These are phyloP conservation scores for Sturmia bella DNA, from an alignment of 2,888 invertebrate species.

Conservation along the genomic window DNA sequence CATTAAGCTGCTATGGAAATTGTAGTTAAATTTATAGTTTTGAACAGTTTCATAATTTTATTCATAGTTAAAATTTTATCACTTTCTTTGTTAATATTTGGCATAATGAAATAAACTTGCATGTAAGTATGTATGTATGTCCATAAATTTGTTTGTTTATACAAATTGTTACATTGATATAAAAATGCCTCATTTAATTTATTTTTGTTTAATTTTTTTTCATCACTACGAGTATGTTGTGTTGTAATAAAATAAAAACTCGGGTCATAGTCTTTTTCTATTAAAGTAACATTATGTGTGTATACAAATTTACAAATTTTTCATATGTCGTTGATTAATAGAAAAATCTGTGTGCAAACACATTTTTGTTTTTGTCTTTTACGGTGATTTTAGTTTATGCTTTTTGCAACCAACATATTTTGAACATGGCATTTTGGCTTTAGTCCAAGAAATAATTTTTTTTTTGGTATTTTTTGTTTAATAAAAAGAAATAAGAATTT, in stretches of 20 bases:
- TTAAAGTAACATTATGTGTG: too few species aligned
- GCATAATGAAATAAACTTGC: not conserved
- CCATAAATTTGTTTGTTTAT: too few species aligned
- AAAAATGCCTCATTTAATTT: too few species aligned
- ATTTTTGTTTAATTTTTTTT: too few species aligned
- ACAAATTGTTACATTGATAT: too few species aligned
- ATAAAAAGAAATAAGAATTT: constrained; percentile 21
- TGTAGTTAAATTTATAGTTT: not conserved
- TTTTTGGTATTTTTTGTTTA: too few species aligned
- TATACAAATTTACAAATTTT: too few species aligned
- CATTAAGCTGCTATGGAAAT: not conserved
- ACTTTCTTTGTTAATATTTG: constrained; percentile 20
- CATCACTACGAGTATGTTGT: too few species aligned
- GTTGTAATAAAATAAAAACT: too few species aligned
- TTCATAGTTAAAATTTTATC: constrained; percentile 42
- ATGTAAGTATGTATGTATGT: not conserved
- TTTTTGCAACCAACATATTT: constrained; percentile 60
- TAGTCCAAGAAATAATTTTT: constrained; percentile 69
- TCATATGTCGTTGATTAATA: constrained; percentile 31
- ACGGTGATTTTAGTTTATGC: constrained; percentile 6
- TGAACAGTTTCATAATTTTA: constrained; percentile 13
- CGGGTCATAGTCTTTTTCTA: too few species aligned
- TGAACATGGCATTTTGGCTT: constrained; percentile 69
- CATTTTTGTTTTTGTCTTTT: constrained; percentile 16
- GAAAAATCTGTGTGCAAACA: constrained; percentile 49